phyloP scores from a whole-genome alignment of 2,888 invertebrate species.

The Hydrotaea cyrtoneurina region DNA sequence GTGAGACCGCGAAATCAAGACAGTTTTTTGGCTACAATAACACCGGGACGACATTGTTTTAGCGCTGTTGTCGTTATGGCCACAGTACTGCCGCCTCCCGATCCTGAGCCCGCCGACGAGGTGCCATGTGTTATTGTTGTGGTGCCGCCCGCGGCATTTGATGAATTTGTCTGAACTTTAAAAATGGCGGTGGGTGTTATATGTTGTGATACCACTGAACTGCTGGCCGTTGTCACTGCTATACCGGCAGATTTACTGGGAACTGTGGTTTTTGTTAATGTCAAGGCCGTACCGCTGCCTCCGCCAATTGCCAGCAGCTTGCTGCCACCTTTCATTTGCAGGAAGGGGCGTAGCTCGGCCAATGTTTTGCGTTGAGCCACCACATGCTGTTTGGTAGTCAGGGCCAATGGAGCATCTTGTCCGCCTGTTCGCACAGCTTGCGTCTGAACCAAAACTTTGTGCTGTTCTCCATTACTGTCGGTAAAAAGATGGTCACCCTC shows the following conservation, averaged over 20 bases:
- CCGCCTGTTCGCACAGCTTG: slow-evolving; percentile 69
- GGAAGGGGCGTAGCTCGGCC: slow-evolving; percentile 84
- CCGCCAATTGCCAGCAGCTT: slow-evolving; percentile 75
- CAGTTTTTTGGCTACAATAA: slow-evolving; percentile 93
- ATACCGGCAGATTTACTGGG: slow-evolving; percentile 47
- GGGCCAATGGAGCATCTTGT: slow-evolving; percentile 79
- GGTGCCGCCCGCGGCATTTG: slow-evolving; percentile 67
- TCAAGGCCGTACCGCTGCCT: slow-evolving; percentile 71
- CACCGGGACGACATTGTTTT: slow-evolving; percentile 91
- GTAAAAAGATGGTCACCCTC: slow-evolving; percentile 97
- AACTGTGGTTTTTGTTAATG: slow-evolving; percentile 69
- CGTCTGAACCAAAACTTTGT: slow-evolving; percentile 74
- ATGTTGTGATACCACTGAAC: slow-evolving; percentile 71
- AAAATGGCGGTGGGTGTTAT: slow-evolving; percentile 78
- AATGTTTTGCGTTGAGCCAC: slow-evolving; percentile 81
- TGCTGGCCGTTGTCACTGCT: slow-evolving; percentile 34
- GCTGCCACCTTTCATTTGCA: slow-evolving; percentile 83
- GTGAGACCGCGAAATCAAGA: slow-evolving; percentile 83
- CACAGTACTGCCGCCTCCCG: slow-evolving; percentile 69
- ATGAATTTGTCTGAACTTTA: slow-evolving; percentile 75
- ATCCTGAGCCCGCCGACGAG: slow-evolving; percentile 56
- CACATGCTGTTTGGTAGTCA: slow-evolving; percentile 74
- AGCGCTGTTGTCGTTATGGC: slow-evolving; percentile 79
- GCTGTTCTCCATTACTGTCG: slow-evolving; percentile 83
- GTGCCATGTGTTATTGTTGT: slow-evolving; percentile 62